phyloP scores from a whole-genome alignment of 2,797 vertebrate species.

The Nyctalus aviator region DNA sequence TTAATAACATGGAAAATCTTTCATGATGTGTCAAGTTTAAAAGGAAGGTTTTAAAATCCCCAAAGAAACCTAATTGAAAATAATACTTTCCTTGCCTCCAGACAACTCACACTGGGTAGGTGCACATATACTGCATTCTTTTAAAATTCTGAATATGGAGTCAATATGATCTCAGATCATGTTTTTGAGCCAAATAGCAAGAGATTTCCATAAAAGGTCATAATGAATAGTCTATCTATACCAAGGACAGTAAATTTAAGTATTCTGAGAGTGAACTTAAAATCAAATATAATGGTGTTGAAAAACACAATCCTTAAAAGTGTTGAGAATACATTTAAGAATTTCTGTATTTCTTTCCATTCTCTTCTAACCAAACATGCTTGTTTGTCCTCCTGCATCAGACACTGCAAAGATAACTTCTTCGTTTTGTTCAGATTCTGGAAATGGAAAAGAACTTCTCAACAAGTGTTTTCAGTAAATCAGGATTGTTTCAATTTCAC shows the following conservation, averaged over 20 bases:
- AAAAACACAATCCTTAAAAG: background rate
- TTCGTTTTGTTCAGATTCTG: background rate
- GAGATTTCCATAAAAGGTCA: background rate
- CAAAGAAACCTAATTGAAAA: background rate
- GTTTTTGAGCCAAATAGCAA: background rate
- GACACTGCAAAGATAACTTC: background rate
- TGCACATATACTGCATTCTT: background rate
- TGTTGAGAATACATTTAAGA: background rate
- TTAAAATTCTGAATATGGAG: background rate
- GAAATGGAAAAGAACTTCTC: background rate
- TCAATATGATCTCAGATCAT: background rate
- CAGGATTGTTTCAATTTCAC: background rate
- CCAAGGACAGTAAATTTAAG: background rate
- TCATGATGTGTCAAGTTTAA: background rate
- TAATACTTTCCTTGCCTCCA: background rate
- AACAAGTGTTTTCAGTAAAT: background rate
- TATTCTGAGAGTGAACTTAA: background rate
- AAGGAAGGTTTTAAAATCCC: background rate
- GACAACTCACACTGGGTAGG: background rate
- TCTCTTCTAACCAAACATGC: background rate
- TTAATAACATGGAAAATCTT: slow-evolving; percentile 3
- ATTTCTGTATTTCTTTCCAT: background rate
- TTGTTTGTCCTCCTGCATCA: background rate
- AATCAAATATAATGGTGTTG: background rate
- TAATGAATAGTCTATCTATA: background rate